Conservation (phyloP, 2,113 vertebrate species). For the Oryzias javanicus region DNA sequence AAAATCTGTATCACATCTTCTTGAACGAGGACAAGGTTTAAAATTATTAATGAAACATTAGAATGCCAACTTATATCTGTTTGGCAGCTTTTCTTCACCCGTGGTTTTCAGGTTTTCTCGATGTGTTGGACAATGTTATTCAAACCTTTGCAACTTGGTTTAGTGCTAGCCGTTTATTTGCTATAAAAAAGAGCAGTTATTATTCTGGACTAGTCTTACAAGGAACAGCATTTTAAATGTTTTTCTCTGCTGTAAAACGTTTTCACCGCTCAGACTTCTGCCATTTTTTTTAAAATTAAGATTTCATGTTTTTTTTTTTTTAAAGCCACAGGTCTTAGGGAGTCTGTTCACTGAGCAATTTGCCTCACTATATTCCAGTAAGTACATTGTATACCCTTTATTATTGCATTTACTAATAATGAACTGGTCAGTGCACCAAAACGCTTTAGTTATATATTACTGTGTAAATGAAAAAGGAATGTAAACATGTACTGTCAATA, state of each 20-base stretch:
- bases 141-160: conserved; percentile 27
- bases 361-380: conserved; percentile 75
- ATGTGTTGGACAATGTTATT: conserved; percentile 42
- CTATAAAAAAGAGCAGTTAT: conserved; percentile 44
- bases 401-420: conserved; percentile 88
- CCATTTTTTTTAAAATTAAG: conserved; percentile 53
- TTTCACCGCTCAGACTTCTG: conserved; percentile 54
- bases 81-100: conserved; percentile 47
- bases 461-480: conserved; percentile 98
- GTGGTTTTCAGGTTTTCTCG: conserved; percentile 52
- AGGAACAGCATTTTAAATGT: conserved; percentile 52
- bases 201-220: conserved; percentile 54
- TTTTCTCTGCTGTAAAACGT: conserved; percentile 49
- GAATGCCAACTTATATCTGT: conserved; percentile 52
- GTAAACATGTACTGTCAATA: conserved; percentile 99
- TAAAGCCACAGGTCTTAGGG: conserved; percentile 67
- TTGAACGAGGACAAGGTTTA: conserved; percentile 48
- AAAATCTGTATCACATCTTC: conserved; percentile 53
- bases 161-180: conserved; percentile 38
- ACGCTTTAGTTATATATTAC: conserved; percentile 93
- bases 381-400: conserved; percentile 75
- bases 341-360: conserved; percentile 73
- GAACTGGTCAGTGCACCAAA: conserved; percentile 89
- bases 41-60: conserved; percentile 60
- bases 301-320: conserved; percentile 2